phyloP scores from a whole-genome alignment of 2,888 invertebrate species.

The Polyommatus iphigenia region DNA sequence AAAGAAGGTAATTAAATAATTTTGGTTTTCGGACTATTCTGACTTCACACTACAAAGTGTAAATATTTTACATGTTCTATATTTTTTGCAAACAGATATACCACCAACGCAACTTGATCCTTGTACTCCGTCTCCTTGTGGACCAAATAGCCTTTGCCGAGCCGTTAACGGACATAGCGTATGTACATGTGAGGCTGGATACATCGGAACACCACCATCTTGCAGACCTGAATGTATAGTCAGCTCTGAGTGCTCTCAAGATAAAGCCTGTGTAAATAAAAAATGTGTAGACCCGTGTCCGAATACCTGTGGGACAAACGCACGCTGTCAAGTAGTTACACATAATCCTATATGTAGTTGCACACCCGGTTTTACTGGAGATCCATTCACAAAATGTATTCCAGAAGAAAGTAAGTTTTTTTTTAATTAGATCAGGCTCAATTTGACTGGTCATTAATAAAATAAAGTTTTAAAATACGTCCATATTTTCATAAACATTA shows the following conservation, averaged over 20 bases:
- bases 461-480: not conserved
- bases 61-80: slow-evolving; percentile 11
- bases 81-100: slow-evolving; percentile 48
- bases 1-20: slow-evolving; percentile 55
- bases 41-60: slow-evolving; percentile 28
- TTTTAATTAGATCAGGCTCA: not conserved
- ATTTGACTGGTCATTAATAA: not conserved
- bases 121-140: slow-evolving; percentile 91
- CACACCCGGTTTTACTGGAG: slow-evolving; percentile 87
- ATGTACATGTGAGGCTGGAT: slow-evolving; percentile 88
- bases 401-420: slow-evolving; percentile 80
- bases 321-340: slow-evolving; percentile 90
- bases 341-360: slow-evolving; percentile 94
- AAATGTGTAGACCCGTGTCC: slow-evolving; percentile 91
- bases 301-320: slow-evolving; percentile 89
- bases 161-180: slow-evolving; percentile 88
- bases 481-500: not conserved
- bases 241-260: slow-evolving; percentile 90
- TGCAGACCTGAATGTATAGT: slow-evolving; percentile 92
- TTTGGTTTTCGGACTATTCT: slow-evolving; percentile 5
- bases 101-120: slow-evolving; percentile 73
- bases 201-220: slow-evolving; percentile 88
- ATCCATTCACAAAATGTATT: slow-evolving; percentile 87
- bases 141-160: slow-evolving; percentile 89
- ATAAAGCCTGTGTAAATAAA: slow-evolving; percentile 89